Evolutionary conservation across 2,888 invertebrate species (phyloP), one percentile per base, ranked within the genome.

Genomic region (Eilema depressum): DNA sequence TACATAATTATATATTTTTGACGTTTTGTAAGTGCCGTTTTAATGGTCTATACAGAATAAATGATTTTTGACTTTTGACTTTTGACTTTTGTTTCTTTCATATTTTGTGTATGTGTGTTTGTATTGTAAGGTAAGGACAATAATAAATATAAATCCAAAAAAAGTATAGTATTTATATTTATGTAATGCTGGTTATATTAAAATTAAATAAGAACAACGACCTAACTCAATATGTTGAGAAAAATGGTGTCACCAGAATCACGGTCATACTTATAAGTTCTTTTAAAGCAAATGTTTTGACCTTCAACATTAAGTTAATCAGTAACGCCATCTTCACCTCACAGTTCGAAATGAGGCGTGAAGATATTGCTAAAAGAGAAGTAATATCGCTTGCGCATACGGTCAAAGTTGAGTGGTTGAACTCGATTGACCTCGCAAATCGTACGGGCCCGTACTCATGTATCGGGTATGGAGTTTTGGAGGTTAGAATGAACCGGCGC

Each of bases 361-460:
- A 71, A 73, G 79, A 79, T 75, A 78, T 78, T 74, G 70, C 72
- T 66, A 63, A 77, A 70, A 68, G 65, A 53, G 68, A 64, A 70
- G 72, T 74, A 74, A 82, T 72, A 72, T 71, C 71, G 70, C 77
- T 77, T 85, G 81, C 79, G 82, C 81, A 82, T 82, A 79, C 88
- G 92, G 93, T 92, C 92, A 91, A 90, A 93, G 93, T 93, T 92
- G 91, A 92, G 86, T 85, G 85, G 63, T 85, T 93, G 94, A 93
- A 89, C 94, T 87, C 87, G n/a, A 69, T 74, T 93, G 92, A 94
- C 91, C 94, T 90, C 90, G 86, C 86, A 82, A 86, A 85, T 87
- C 83, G 78, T 75, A 77, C 76, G 78, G 30, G 57, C 66, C 25
- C 23, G n/a, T 56, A 30, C 47, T 30, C 64, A 65, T 56, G 30